Evolutionary conservation across 2,888 invertebrate genomes (phyloP).

Genomic region (Pegoplata infirma): DNA sequence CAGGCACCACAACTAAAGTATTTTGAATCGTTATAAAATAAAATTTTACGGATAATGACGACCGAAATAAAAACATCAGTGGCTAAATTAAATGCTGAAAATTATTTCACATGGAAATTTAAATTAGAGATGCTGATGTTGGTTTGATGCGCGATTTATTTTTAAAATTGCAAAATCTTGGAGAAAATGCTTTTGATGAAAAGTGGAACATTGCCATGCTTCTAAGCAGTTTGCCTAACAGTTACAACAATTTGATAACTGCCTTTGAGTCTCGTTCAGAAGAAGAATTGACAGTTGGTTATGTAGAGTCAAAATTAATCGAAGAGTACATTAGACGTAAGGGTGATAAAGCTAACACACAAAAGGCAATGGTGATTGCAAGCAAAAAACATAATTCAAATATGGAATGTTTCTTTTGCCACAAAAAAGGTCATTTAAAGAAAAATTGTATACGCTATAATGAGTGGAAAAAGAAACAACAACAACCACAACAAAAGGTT

Average conservation of each 20-base stretch:
- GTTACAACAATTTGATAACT: slow-evolving; percentile 22
- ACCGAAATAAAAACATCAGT: slow-evolving; percentile 7
- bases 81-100: neutral
- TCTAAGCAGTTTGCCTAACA: slow-evolving; percentile 11
- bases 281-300: neutral
- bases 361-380: neutral
- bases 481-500: slow-evolving; percentile 3
- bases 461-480: slow-evolving; percentile 16
- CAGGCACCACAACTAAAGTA: neutral
- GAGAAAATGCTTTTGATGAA: slow-evolving; percentile 23
- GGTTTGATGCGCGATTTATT: slow-evolving; percentile 7
- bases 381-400: neutral
- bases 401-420: neutral
- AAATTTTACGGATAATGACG: slow-evolving; percentile 9
- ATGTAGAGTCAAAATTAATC: neutral
- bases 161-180: slow-evolving; percentile 5
- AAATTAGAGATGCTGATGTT: slow-evolving; percentile 4
- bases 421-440: neutral
- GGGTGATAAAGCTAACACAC: neutral
- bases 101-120: slow-evolving; percentile 9
- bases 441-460: slow-evolving; percentile 8
- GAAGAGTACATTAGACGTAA: neutral
- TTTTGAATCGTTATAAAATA: neutral
- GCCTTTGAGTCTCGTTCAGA: slow-evolving; percentile 1
- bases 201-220: slow-evolving; percentile 34